phyloP scores from a whole-genome alignment of 2,888 invertebrate genomes.

The Acutogordius australiensis region DNA sequence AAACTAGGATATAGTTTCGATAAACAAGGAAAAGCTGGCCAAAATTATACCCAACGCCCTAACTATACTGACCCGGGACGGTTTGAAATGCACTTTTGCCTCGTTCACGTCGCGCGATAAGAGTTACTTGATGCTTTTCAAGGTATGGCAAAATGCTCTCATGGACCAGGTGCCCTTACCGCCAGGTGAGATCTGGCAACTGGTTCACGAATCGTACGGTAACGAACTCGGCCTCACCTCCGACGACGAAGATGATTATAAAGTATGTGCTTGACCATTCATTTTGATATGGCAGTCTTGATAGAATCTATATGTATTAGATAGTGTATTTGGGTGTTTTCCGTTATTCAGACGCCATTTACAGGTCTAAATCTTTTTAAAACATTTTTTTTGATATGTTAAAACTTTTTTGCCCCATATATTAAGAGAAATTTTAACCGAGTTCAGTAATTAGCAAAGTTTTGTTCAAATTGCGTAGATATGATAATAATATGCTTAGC shows the following conservation, averaged over 20 bases:
- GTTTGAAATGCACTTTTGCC: constrained; percentile 65
- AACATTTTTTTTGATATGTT: too few relatives aligned
- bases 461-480: too few relatives aligned
- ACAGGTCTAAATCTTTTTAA: too few relatives aligned
- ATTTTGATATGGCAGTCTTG: too few relatives aligned
- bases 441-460: too few relatives aligned
- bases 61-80: constrained; percentile 40
- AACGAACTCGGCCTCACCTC: constrained; percentile 67
- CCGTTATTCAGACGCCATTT: too few relatives aligned
- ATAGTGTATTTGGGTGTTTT: too few relatives aligned
- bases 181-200: constrained; percentile 54
- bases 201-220: constrained; percentile 70
- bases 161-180: constrained; percentile 54
- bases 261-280: too few relatives aligned
- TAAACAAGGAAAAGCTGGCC: constrained; percentile 70
- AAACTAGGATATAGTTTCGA: constrained; percentile 49
- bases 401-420: too few relatives aligned
- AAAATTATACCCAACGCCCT: constrained; percentile 79
- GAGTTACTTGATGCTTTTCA: constrained; percentile 69
- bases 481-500: too few relatives aligned
- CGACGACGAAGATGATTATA: constrained; percentile 54
- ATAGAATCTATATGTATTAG: too few relatives aligned
- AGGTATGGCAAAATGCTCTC: constrained; percentile 78
- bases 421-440: too few relatives aligned
- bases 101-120: constrained; percentile 77